phyloP scores from a whole-genome alignment of 1,140 invertebrate species.

The Hydropsyche tenuis region DNA sequence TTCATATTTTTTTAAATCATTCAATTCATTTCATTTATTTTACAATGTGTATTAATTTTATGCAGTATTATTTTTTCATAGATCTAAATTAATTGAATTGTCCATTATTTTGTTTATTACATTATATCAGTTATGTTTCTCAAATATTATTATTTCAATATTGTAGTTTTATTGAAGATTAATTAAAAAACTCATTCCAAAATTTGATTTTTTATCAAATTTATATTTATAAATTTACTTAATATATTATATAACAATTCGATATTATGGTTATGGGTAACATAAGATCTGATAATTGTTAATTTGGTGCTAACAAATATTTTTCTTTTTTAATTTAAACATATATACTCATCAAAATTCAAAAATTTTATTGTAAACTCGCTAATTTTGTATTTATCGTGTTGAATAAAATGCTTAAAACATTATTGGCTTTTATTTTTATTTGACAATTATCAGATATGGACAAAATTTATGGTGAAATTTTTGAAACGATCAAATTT shows the following conservation, averaged over 20 bases:
- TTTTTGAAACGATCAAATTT: too few relatives aligned
- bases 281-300: slow-evolving; percentile 51
- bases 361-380: slow-evolving; percentile 37
- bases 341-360: slow-evolving; percentile 1
- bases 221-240: background rate
- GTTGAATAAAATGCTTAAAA: slow-evolving; percentile 14
- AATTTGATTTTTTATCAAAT: background rate
- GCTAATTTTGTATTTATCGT: background rate
- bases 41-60: too few relatives aligned
- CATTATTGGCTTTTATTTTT: slow-evolving; percentile 19
- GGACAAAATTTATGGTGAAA: too few relatives aligned
- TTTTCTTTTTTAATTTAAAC: background rate
- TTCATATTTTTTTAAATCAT: too few relatives aligned
- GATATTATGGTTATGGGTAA: slow-evolving; percentile 48
- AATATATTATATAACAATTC: background rate
- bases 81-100: too few relatives aligned
- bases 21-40: too few relatives aligned
- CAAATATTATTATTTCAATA: too few relatives aligned
- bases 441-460: slow-evolving; percentile 49
- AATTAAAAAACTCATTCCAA: too few relatives aligned
- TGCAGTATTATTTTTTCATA: too few relatives aligned
- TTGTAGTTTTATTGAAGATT: too few relatives aligned
- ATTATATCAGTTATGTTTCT: too few relatives aligned
- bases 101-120: too few relatives aligned
- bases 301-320: slow-evolving; percentile 33